These are phyloP conservation scores for Leptinotarsa juncta DNA, from an alignment of 2,888 invertebrate species.

Conservation along the genomic window DNA sequence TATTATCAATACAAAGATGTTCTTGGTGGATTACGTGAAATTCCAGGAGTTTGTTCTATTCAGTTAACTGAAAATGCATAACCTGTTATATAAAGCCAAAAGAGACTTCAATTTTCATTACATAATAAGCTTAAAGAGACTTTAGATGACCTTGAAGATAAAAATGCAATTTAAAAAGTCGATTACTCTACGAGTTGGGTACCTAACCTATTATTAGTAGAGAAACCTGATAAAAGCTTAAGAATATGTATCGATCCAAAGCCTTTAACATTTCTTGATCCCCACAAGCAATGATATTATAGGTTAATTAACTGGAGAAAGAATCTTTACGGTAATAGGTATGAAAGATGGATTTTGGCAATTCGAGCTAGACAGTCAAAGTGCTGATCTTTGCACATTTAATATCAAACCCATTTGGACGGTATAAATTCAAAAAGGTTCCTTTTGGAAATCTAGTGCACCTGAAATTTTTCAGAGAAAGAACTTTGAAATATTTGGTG, in stretches of 20 bases:
- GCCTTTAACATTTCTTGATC: slow-evolving; percentile 30
- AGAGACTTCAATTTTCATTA: slow-evolving; percentile 28
- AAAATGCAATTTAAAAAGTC: slow-evolving; percentile 27
- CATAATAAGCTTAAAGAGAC: slow-evolving; percentile 23
- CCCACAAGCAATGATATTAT: slow-evolving; percentile 20
- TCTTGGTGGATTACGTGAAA: slow-evolving; percentile 27
- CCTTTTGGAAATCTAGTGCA: slow-evolving; percentile 19
- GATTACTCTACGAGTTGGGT: slow-evolving; percentile 32
- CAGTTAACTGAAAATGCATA: slow-evolving; percentile 24
- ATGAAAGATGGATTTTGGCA: slow-evolving; percentile 34
- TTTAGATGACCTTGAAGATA: slow-evolving; percentile 17
- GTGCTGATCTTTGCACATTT: slow-evolving; percentile 38
- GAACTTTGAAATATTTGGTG: slow-evolving; percentile 29
- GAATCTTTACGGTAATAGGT: slow-evolving; percentile 29
- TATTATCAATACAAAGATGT: slow-evolving; percentile 6
- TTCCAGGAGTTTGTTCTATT: slow-evolving; percentile 28
- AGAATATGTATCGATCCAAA: slow-evolving; percentile 33
- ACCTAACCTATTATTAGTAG: slow-evolving; percentile 28
- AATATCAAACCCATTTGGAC: slow-evolving; percentile 46
- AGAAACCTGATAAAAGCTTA: slow-evolving; percentile 25
- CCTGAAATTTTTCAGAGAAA: slow-evolving; percentile 30
- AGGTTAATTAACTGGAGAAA: background rate
- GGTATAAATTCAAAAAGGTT: slow-evolving; percentile 24
- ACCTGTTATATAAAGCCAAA: slow-evolving; percentile 28
- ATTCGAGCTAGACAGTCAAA: slow-evolving; percentile 6